Evolutionary conservation across 1,140 invertebrate genomes (phyloP).

Genomic region (Chlorops oryzae): DNA sequence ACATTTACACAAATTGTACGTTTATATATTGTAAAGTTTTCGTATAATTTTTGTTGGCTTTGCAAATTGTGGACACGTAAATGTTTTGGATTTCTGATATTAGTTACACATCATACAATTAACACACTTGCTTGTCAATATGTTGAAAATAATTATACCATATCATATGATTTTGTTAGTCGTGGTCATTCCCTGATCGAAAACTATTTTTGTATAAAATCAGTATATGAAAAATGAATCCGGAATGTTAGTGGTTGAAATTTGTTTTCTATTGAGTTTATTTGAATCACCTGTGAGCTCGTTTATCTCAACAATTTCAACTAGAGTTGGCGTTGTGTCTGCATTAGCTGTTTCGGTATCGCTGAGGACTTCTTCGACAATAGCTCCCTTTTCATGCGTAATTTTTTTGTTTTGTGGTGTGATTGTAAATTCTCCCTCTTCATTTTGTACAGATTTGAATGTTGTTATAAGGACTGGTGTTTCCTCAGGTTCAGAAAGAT

Average conservation of each 20-base stretch:
- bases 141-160: too few relatives aligned
- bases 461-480: constrained; percentile 44
- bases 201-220: too few relatives aligned
- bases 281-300: constrained; percentile 44
- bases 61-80: too few relatives aligned
- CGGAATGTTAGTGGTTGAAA: background rate
- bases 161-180: background rate
- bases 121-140: too few relatives aligned
- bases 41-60: too few relatives aligned
- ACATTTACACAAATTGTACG: too few relatives aligned
- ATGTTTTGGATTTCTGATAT: too few relatives aligned
- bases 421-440: constrained; percentile 38
- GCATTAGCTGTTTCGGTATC: constrained; percentile 40
- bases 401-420: constrained; percentile 42
- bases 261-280: background rate
- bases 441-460: constrained; percentile 44
- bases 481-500: too few relatives aligned
- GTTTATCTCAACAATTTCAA: constrained; percentile 44
- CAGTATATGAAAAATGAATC: background rate
- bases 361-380: constrained; percentile 47
- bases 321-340: constrained; percentile 31
- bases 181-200: background rate
- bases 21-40: too few relatives aligned
- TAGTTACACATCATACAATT: too few relatives aligned
- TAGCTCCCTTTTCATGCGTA: constrained; percentile 38